A percentile compares a stretch with the other conserved stretches of the same genome.
Conservation (phyloP, 1,140 invertebrate genomes). For the Kradibia gibbosae region DNA sequence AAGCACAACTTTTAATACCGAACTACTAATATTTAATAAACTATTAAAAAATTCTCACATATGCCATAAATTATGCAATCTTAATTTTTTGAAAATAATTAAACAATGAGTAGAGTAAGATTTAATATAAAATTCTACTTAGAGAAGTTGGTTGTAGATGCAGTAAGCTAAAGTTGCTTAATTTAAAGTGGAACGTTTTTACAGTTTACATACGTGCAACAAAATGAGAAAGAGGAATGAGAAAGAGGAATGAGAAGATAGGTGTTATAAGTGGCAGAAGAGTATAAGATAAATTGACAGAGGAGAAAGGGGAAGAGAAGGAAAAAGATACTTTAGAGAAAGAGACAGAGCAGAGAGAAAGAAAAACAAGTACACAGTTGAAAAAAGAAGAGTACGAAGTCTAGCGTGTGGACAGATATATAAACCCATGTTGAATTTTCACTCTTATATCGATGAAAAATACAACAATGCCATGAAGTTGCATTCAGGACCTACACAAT, state of each 20-base stretch:
- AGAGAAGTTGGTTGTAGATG: not conserved
- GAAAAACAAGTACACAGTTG: not conserved
- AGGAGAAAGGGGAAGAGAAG: not conserved
- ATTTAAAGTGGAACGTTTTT: constrained; percentile 14
- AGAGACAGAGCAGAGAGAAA: not conserved
- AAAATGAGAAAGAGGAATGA: not conserved
- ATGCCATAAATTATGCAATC: no score
- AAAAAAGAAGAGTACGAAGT: not conserved
- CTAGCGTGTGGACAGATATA: constrained; percentile 17
- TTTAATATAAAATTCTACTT: not conserved
- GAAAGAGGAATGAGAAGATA: no score
- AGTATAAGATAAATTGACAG: no score
- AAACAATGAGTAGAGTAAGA: not conserved
- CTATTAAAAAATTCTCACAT: no score
- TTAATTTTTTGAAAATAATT: not conserved
- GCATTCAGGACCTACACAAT: not conserved
- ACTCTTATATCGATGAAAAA: constrained; percentile 28
- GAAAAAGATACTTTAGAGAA: not conserved
- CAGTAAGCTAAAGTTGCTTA: constrained; percentile 5
- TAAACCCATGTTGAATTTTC: constrained; percentile 28
- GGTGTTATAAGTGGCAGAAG: no score
- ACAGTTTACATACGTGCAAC: constrained; percentile 17
- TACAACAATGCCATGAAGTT: not conserved
- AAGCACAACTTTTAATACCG: no score
- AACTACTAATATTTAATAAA: no score